Conservation (phyloP, 2,113 vertebrate species). For the Rhabdornis inornatus region DNA sequence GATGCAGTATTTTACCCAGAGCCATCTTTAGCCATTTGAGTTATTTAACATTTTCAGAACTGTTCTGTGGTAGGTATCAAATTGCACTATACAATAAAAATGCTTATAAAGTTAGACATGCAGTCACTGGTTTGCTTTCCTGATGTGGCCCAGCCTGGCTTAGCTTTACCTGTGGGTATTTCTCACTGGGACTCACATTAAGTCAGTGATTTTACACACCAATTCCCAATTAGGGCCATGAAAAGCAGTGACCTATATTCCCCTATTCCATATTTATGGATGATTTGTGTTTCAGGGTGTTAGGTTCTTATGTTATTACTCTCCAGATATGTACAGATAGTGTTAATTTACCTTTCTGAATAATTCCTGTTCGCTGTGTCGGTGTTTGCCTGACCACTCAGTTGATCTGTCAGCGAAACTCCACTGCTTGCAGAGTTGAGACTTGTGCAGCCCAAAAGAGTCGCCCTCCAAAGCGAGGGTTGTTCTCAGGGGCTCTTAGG, state of each 20-base stretch:
- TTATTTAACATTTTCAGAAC: background rate
- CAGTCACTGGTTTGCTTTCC: background rate
- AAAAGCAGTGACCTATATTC: slow-evolving; percentile 32
- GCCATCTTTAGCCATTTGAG: background rate
- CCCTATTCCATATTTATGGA: background rate
- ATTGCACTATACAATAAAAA: background rate
- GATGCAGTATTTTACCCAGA: background rate
- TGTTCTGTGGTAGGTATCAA: background rate
- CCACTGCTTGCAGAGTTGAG: background rate
- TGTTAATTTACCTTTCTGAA: background rate
- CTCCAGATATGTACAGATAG: background rate
- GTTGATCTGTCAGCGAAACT: background rate
- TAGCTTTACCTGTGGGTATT: background rate
- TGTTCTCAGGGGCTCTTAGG: background rate
- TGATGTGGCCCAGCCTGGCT: background rate
- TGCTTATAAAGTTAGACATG: background rate
- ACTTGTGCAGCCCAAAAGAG: background rate
- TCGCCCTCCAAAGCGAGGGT: accelerated
- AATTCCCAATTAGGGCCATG: background rate
- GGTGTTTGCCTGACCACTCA: accelerated
- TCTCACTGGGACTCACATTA: background rate
- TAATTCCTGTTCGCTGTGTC: background rate
- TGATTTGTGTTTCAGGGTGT: background rate
- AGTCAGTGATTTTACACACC: slow-evolving; percentile 7
- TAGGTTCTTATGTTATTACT: background rate